Evolutionary conservation across 2,797 vertebrate species (phyloP).

Genomic region (Alcedo atthis): DNA sequence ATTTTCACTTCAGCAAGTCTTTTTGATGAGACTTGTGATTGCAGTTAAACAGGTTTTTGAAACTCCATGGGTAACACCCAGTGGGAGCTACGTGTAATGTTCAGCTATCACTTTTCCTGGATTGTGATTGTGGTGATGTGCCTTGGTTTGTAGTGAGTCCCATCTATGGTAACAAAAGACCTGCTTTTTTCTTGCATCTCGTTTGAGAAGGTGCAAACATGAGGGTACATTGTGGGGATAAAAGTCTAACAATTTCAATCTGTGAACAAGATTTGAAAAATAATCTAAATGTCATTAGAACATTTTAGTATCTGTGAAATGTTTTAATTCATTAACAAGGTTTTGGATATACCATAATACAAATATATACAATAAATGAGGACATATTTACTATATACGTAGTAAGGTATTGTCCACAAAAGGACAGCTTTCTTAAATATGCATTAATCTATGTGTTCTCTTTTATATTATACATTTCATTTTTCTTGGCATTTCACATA

Average conservation of each 20-base stretch:
- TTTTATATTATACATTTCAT: conserved; percentile 3
- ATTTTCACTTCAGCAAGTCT: conserved; percentile 10
- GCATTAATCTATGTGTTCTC: neutral
- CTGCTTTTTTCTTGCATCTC: neutral
- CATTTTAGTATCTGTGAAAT: neutral
- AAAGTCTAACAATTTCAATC: neutral
- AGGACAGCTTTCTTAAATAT: neutral
- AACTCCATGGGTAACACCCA: neutral
- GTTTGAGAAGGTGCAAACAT: neutral
- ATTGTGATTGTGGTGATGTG: neutral
- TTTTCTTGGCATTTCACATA: conserved; percentile 11
- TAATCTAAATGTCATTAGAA: neutral
- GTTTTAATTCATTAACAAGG: neutral
- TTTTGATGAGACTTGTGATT: conserved; percentile 9
- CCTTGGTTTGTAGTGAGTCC: neutral
- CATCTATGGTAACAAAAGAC: neutral
- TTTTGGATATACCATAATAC: neutral
- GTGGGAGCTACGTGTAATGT: neutral
- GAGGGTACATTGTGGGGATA: neutral
- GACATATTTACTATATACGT: neutral
- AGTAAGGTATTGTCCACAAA: neutral
- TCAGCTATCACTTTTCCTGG: neutral
- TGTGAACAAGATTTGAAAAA: neutral
- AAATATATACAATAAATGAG: neutral
- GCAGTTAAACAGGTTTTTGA: neutral